Evolutionary conservation across 2,888 invertebrate genomes (phyloP).

Genomic region (Trimorus sp.): DNA sequence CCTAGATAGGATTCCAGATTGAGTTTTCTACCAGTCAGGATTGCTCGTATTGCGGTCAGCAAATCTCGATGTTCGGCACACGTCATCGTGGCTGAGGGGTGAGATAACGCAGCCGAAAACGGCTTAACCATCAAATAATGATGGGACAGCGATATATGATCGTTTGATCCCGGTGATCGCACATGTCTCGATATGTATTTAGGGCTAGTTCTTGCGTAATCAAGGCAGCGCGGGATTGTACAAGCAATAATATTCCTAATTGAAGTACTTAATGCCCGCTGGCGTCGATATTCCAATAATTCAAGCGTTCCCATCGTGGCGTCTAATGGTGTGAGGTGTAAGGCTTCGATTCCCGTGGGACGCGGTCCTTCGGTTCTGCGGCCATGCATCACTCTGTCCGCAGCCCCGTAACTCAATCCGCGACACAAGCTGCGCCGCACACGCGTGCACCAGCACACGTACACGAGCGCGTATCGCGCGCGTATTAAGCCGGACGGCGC

Average conservation of each 20-base stretch:
- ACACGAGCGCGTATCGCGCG: conserved; percentile 31
- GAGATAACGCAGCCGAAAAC: conserved; percentile 61
- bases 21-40: conserved; percentile 8
- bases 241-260: conserved; percentile 75
- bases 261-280: conserved; percentile 78
- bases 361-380: conserved; percentile 73
- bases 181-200: conserved; percentile 62
- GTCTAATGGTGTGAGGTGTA: conserved; percentile 78
- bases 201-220: conserved; percentile 62
- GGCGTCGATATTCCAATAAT: conserved; percentile 81
- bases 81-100: conserved; percentile 55
- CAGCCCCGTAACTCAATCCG: conserved; percentile 80
- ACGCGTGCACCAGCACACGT: conserved; percentile 12
- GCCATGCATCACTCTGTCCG: conserved; percentile 81
- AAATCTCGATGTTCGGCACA: conserved; percentile 41
- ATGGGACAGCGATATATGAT: conserved; percentile 62
- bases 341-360: conserved; percentile 80
- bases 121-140: conserved; percentile 66
- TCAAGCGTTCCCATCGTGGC: conserved; percentile 72
- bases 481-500: conserved; percentile 41
- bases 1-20: too few relatives aligned
- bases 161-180: conserved; percentile 59
- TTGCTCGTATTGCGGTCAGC: conserved; percentile 16
- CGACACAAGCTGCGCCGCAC: conserved; percentile 59
- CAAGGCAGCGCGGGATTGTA: conserved; percentile 63